Conservation (phyloP, 2,888 invertebrate species). For the Pharmacophagus antenor region DNA sequence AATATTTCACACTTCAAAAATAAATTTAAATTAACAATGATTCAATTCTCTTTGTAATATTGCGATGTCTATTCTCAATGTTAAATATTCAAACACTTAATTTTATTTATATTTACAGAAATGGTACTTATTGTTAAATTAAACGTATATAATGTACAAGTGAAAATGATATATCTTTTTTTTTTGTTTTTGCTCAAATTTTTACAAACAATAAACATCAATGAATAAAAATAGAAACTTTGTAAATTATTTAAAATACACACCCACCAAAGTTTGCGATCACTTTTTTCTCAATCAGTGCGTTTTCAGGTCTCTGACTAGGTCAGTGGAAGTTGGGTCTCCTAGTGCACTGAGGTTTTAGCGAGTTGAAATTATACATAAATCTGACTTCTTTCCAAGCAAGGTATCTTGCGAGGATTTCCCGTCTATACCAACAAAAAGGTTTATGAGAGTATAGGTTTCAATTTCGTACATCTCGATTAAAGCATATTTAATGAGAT, state of each 20-base stretch:
- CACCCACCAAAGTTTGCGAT: background rate
- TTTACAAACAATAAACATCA: slow-evolving; percentile 24
- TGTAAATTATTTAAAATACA: background rate
- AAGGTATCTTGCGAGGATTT: too few relatives aligned
- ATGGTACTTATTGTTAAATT: slow-evolving; percentile 17
- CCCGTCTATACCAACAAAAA: too few relatives aligned
- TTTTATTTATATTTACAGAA: slow-evolving; percentile 31
- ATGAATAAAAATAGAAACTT: background rate
- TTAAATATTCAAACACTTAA: background rate
- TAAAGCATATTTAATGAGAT: too few relatives aligned
- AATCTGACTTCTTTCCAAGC: too few relatives aligned
- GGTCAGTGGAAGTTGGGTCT: too few relatives aligned
- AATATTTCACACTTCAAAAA: background rate
- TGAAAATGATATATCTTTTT: slow-evolving; percentile 18
- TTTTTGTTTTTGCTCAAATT: slow-evolving; percentile 28
- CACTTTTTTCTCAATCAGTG: too few relatives aligned
- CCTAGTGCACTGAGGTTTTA: too few relatives aligned
- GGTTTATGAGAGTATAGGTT: too few relatives aligned
- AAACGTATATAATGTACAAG: slow-evolving; percentile 14
- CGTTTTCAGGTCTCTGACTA: too few relatives aligned
- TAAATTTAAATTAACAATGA: background rate
- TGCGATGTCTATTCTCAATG: background rate
- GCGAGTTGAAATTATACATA: too few relatives aligned
- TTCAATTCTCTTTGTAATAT: background rate
- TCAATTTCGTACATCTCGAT: too few relatives aligned